These are phyloP conservation scores for Cairina moschata DNA, from an alignment of 2,113 vertebrate species.

Conservation along the genomic window DNA sequence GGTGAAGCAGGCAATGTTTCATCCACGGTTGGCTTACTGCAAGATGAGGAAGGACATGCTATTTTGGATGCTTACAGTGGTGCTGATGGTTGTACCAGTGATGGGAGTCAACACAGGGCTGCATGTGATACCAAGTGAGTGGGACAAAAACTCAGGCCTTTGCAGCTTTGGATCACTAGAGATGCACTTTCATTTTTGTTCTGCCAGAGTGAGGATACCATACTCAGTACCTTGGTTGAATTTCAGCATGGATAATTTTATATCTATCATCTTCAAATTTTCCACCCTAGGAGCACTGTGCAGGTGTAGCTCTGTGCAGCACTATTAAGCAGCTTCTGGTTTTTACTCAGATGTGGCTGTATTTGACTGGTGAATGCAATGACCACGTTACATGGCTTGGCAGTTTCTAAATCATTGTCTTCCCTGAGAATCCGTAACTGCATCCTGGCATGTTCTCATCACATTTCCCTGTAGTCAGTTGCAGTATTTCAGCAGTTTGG, in stretches of 20 bases:
- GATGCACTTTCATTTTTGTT: not conserved
- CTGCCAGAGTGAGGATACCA: not conserved
- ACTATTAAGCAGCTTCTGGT: not conserved
- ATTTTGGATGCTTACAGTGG: not conserved
- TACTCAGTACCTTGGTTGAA: not conserved
- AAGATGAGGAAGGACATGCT: not conserved
- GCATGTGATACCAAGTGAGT: not conserved
- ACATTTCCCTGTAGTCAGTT: not conserved
- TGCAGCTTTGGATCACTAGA: not conserved
- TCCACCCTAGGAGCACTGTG: not conserved
- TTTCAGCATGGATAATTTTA: not conserved
- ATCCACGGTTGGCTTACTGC: rapidly evolving
- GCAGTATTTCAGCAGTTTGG: not conserved
- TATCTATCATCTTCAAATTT: not conserved
- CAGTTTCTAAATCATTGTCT: not conserved
- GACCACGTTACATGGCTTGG: not conserved
- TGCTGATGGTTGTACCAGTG: not conserved
- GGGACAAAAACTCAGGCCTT: not conserved
- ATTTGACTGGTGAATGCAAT: not conserved
- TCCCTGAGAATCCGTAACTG: not conserved
- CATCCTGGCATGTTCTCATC: not conserved
- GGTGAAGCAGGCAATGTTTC: not conserved
- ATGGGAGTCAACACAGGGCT: not conserved
- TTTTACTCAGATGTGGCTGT: not conserved
- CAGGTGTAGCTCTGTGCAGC: not conserved